Evolutionary conservation across 2,888 invertebrate species (phyloP).

Genomic region (Cephus pulcher): DNA sequence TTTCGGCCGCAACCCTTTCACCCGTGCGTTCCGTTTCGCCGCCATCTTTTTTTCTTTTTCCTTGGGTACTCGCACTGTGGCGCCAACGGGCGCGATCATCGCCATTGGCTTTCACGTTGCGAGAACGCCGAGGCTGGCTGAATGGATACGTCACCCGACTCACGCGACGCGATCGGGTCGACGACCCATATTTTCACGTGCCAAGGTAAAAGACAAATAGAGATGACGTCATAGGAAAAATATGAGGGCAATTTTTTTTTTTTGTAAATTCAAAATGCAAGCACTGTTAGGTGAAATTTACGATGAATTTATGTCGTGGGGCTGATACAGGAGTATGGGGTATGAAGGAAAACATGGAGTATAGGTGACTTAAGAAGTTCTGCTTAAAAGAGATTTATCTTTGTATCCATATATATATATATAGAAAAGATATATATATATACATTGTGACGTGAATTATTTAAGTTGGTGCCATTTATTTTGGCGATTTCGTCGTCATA

Average conservation of each 20-base stretch:
- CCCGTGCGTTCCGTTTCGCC: conserved; percentile 22
- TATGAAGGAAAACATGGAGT: not conserved
- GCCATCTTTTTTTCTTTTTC: not conserved
- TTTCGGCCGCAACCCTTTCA: conserved; percentile 42
- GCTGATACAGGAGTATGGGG: not conserved
- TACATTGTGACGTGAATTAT: too few relatives aligned
- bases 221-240: not conserved
- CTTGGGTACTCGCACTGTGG: not conserved
- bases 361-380: not conserved
- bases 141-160: not conserved
- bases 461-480: too few relatives aligned
- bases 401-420: too few relatives aligned
- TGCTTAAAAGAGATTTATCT: not conserved
- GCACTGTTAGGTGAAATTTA: not conserved
- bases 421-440: too few relatives aligned
- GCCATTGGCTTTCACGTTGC: conserved; percentile 26
- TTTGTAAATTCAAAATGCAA: not conserved
- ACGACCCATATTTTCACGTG: not conserved
- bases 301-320: not conserved
- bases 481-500: too few relatives aligned
- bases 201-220: not conserved
- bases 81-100: conserved; percentile 18
- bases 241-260: not conserved
- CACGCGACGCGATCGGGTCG: not conserved
- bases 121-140: not conserved